phyloP scores from a whole-genome alignment of 2,113 vertebrate species.

The Gasterosteus nipponicus region DNA sequence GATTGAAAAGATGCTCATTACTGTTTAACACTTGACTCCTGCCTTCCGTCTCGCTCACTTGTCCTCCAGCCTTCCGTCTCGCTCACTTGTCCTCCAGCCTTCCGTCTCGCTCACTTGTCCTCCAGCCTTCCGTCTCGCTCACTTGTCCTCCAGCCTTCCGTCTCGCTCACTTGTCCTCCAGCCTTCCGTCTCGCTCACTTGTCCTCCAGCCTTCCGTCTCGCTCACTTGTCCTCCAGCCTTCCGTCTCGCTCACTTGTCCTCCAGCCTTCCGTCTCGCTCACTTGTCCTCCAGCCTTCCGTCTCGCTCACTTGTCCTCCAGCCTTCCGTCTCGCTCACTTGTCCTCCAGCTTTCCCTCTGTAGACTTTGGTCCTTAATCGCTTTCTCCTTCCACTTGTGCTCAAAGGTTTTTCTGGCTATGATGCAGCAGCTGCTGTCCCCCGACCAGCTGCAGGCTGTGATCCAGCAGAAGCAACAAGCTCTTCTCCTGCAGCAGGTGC shows the following conservation, averaged over 20 bases:
- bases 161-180: neutral
- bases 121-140: conserved; percentile 1
- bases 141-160: neutral
- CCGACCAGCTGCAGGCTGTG: conserved; percentile 92
- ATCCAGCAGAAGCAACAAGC: conserved; percentile 92
- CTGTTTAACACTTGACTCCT: conserved; percentile 59
- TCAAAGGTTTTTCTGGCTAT: conserved; percentile 90
- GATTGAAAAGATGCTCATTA: conserved; percentile 55
- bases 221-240: no score
- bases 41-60: conserved; percentile 14
- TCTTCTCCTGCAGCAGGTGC: conserved; percentile 94
- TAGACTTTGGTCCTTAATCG: neutral
- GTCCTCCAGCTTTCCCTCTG: conserved; percentile 11
- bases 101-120: neutral
- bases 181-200: neutral
- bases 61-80: conserved; percentile 5
- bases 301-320: no score
- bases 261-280: conserved; percentile 35
- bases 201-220: conserved; percentile 34
- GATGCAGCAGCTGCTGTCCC: conserved; percentile 93
- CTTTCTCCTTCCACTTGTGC: conserved; percentile 13
- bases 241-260: no score
- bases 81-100: neutral
- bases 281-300: conserved; percentile 39
- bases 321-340: conserved; percentile 14